These are phyloP conservation scores for Odontophorus gujanensis DNA, from an alignment of 2,113 vertebrate species.

Conservation along the genomic window DNA sequence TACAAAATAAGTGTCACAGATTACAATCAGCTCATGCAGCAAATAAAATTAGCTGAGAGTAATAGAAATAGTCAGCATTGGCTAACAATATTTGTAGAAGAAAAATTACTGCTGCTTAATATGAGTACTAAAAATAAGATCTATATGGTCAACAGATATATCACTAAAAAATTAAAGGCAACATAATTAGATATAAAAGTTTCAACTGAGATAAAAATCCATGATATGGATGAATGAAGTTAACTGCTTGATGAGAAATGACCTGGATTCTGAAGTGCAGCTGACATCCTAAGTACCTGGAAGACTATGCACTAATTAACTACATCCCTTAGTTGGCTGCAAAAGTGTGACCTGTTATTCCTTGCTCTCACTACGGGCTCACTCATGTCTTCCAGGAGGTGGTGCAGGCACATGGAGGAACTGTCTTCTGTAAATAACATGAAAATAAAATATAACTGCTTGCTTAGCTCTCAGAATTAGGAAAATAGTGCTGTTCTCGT, in stretches of 20 bases:
- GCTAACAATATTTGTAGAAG: neutral
- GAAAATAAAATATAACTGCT: neutral
- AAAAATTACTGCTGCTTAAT: neutral
- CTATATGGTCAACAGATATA: slow-evolving; percentile 20
- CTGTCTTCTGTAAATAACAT: neutral
- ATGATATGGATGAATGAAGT: neutral
- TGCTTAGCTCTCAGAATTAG: neutral
- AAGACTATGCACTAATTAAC: neutral
- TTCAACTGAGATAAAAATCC: slow-evolving; percentile 24
- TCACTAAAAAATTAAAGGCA: slow-evolving; percentile 20
- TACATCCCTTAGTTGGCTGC: neutral
- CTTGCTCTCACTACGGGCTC: neutral
- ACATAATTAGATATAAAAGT: slow-evolving; percentile 7
- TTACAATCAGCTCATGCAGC: neutral
- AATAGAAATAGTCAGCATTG: neutral
- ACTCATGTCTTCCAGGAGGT: neutral
- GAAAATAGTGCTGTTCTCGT: neutral
- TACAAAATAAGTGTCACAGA: neutral
- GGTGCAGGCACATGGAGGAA: fast-evolving
- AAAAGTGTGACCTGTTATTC: neutral
- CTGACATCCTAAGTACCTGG: neutral
- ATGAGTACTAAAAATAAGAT: neutral
- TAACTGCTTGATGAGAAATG: neutral
- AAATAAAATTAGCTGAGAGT: neutral
- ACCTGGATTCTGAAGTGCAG: neutral